phyloP scores from a whole-genome alignment of 1,140 invertebrate genomes.

The Ceratosolen solmsi region DNA sequence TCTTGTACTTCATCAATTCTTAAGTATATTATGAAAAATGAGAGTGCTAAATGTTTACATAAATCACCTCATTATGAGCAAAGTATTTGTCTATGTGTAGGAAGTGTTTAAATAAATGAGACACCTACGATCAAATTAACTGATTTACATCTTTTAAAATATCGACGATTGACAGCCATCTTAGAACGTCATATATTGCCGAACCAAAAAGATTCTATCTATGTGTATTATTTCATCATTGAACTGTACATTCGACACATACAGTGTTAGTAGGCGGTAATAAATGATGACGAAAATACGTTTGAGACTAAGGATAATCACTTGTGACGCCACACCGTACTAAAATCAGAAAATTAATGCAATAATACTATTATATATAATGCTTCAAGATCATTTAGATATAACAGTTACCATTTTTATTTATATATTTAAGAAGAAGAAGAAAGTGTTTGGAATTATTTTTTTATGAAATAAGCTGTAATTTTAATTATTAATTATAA shows the following conservation, averaged over 20 bases:
- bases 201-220: not conserved
- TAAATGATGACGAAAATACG: constrained; percentile 38
- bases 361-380: constrained; percentile 20
- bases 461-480: no score
- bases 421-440: no score
- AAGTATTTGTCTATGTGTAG: not conserved
- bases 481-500: no score
- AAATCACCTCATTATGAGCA: not conserved
- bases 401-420: not conserved
- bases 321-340: constrained; percentile 27
- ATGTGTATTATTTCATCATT: constrained; percentile 25
- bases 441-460: no score
- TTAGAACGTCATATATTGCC: not conserved
- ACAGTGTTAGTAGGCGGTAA: constrained; percentile 17
- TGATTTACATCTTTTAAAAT: constrained; percentile 18
- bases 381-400: not conserved
- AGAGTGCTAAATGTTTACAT: not conserved
- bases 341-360: constrained; percentile 27
- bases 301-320: constrained; percentile 8
- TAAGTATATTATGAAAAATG: no score
- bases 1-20: no score
- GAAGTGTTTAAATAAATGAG: not conserved
- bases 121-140: not conserved
- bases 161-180: constrained; percentile 12
- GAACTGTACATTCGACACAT: not conserved